Conservation (phyloP, 2,797 vertebrate genomes). For the Sphenodon punctatus region DNA sequence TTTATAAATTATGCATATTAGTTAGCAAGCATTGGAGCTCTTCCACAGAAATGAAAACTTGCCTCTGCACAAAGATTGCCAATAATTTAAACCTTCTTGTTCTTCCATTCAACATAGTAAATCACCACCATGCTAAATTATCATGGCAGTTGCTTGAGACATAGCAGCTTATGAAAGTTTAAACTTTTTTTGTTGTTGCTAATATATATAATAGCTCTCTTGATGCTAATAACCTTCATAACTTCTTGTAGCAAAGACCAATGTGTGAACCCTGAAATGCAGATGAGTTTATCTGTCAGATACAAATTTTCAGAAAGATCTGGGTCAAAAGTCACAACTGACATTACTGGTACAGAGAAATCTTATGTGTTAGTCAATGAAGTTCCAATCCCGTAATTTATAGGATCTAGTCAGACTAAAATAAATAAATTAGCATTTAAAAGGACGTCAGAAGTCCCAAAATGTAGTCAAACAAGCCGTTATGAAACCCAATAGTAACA, state of each 20-base stretch:
- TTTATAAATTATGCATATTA: conserved; percentile 41
- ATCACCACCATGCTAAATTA: neutral
- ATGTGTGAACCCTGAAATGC: rapidly evolving
- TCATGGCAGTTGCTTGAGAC: neutral
- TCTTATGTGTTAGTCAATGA: neutral
- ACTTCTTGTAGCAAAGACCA: neutral
- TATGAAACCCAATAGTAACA: no score
- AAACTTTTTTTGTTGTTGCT: no score
- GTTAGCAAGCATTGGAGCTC: conserved; percentile 46
- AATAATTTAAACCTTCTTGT: neutral
- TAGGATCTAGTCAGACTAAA: neutral
- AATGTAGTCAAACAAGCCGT: no score
- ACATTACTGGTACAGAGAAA: neutral
- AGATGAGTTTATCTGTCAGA: neutral
- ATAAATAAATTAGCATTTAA: no score
- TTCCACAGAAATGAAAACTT: conserved; percentile 56
- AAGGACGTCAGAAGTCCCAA: no score
- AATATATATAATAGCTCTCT: no score
- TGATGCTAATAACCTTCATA: neutral
- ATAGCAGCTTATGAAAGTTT: neutral
- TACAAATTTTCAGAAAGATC: neutral
- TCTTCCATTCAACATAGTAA: neutral
- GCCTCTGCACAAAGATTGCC: conserved; percentile 45
- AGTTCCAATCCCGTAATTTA: conserved; percentile 39
- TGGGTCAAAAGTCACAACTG: neutral